Percentiles rank a stretch among this genome's conserved stretches.
Evolutionary conservation across 2,797 vertebrate genomes (phyloP).

Genomic region (Hydrolagus colliei): DNA sequence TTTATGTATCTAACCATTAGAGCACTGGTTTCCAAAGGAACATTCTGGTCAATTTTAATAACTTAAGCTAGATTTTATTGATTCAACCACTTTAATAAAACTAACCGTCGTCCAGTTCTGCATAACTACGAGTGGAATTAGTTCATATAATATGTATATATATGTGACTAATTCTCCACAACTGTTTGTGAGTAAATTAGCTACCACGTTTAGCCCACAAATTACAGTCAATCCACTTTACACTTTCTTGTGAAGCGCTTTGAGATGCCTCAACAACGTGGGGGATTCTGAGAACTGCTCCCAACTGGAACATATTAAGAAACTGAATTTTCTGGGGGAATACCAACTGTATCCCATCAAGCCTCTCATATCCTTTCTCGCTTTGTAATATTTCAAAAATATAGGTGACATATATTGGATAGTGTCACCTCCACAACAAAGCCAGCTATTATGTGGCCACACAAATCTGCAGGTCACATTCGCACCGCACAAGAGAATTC

Average conservation of each 20-base stretch:
- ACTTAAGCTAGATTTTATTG: neutral
- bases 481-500: neutral
- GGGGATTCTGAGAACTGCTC: neutral
- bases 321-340: neutral
- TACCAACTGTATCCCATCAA: too few relatives aligned
- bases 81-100: neutral
- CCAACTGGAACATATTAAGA: neutral
- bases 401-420: neutral
- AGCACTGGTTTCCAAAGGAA: neutral
- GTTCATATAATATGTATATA: too few relatives aligned
- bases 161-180: neutral
- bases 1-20: neutral
- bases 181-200: too few relatives aligned
- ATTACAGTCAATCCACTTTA: too few relatives aligned
- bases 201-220: too few relatives aligned
- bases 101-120: neutral
- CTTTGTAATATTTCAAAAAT: too few relatives aligned
- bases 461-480: neutral
- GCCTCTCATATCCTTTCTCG: neutral
- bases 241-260: too few relatives aligned
- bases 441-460: neutral
- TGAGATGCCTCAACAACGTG: neutral
- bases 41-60: constrained; percentile 12
- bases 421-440: neutral
- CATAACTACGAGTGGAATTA: neutral